Evolutionary conservation across 2,888 invertebrate genomes (phyloP), one percentile per base, ranked within the genome.

Genomic region (Encarsia formosa): DNA sequence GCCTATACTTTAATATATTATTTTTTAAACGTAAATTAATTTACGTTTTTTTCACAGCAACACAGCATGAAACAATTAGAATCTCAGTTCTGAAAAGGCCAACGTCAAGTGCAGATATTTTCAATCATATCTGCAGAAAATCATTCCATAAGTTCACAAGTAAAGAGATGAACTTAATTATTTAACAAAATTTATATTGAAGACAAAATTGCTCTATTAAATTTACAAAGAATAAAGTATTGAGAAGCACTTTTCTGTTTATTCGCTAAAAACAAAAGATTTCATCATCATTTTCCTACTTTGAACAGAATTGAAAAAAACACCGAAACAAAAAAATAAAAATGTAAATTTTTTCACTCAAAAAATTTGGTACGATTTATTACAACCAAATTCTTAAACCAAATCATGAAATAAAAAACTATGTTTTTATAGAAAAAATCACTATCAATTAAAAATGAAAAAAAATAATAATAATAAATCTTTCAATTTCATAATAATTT

Each of bases 1-100:
- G 59, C 65, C 65, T 59, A 61, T 60, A 56, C 58, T 58, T 54
- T 51, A 52, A 46, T 59, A 44, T 47, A 56, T 56, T 49, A 46
- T 51, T 39, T 32, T 44, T 52, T 11, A 5, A 8, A 19, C 37
- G n/a, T n/a, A n/a, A n/a, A n/a, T n/a, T n/a, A n/a, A n/a, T n/a
- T n/a, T 5, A 38, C 11, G 13, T 41, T 49, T 15, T 44, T 45
- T 55, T 63, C 55, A 60, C 58, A 64, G 58, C 54, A 54, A 61
- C 54, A 59, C 60, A 61, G 31, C 44, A 35, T 40, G 35, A 51
- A 43, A 49, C 49, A 51, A 47, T 54, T 50, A 32, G 46, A 54
- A 51, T 54, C 54, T 54, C 54, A 54, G 50, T 54, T 54, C 54
- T 54, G 47, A 58, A 63, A 66, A 63, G 63, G 59, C 61, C 63